These are phyloP conservation scores for Acropora tenuis DNA, from an alignment of 64 coral and sea anemone genomes.

Conservation along the genomic window DNA sequence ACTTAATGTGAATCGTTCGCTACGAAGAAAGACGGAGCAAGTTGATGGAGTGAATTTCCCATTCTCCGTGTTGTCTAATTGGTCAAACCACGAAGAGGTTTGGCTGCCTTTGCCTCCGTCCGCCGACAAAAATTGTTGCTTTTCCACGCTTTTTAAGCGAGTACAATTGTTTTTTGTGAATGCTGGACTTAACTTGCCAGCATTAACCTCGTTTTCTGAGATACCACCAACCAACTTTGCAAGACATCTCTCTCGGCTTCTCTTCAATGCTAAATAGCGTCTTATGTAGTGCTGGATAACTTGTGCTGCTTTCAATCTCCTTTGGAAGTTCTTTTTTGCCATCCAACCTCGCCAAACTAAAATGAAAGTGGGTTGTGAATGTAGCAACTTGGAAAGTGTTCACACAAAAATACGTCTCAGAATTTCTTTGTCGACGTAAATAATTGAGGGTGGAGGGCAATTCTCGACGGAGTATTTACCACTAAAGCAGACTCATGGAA, in stretches of 20 bases:
- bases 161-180: too few species aligned
- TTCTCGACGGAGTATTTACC: too few species aligned
- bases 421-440: too few species aligned
- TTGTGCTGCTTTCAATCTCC: not conserved
- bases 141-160: too few species aligned
- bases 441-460: too few species aligned
- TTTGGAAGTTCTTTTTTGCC: constrained; percentile 3
- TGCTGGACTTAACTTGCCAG: too few species aligned
- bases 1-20: not conserved
- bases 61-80: not conserved
- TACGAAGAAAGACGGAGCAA: not conserved
- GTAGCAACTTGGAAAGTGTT: too few species aligned
- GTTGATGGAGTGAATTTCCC: not conserved
- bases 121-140: too few species aligned
- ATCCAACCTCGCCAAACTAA: constrained; percentile 31
- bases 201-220: too few species aligned
- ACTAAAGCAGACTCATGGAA: too few species aligned
- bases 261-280: not conserved
- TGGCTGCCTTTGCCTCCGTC: too few species aligned
- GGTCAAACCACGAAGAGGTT: constrained; percentile 32
- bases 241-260: not conserved
- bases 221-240: not conserved
- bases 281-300: constrained; percentile 7
- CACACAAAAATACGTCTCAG: too few species aligned
- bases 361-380: not conserved